Percentiles rank a stretch among this genome's conserved stretches.
Evolutionary conservation across 2,113 vertebrate genomes (phyloP).

Genomic region (Phycodurus eques): DNA sequence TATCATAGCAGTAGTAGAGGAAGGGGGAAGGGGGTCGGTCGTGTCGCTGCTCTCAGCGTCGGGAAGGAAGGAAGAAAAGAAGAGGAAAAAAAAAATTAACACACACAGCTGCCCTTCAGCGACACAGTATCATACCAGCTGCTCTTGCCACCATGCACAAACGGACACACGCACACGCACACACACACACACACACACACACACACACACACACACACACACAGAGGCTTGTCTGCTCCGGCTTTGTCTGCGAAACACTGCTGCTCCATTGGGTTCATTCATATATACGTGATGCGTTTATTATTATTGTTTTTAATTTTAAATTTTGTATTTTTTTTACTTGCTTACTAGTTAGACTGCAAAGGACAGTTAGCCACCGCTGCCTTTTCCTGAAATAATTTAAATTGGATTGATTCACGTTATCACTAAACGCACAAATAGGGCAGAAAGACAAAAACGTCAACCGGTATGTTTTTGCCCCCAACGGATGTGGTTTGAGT

Average conservation of each 20-base stretch:
- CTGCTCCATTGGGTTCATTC: slow-evolving; percentile 42
- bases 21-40: slow-evolving; percentile 80
- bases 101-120: slow-evolving; percentile 68
- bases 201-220: slow-evolving; percentile 20
- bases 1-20: slow-evolving; percentile 79
- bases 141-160: slow-evolving; percentile 42
- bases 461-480: background rate
- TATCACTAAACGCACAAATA: background rate
- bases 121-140: slow-evolving; percentile 63
- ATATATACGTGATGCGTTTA: slow-evolving; percentile 38
- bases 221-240: slow-evolving; percentile 18
- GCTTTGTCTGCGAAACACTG: slow-evolving; percentile 51
- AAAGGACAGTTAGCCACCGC: background rate
- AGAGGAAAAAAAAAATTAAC: slow-evolving; percentile 33
- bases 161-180: slow-evolving; percentile 18
- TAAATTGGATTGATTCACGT: background rate
- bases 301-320: too few relatives aligned
- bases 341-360: background rate
- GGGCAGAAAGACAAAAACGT: background rate
- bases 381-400: background rate
- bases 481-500: background rate
- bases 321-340: background rate
- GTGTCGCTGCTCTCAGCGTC: slow-evolving; percentile 82
- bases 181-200: slow-evolving; percentile 21
- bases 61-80: slow-evolving; percentile 39